phyloP scores from a whole-genome alignment of 2,888 invertebrate species.

The Heliothis peltigera region DNA sequence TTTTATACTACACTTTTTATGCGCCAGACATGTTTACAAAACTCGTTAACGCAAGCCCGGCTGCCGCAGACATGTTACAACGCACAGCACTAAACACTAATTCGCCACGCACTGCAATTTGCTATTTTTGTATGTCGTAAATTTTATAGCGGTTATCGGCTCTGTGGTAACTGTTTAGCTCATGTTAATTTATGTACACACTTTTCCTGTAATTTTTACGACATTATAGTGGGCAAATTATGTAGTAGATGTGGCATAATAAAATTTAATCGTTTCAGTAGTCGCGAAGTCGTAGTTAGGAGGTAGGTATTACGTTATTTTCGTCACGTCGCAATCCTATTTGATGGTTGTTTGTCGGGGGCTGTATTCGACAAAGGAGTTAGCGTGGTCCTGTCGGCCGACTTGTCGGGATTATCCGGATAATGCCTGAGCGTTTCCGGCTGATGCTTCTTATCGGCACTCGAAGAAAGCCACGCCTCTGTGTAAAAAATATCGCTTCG shows the following conservation, averaged over 20 bases:
- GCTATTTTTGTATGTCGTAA: constrained; percentile 61
- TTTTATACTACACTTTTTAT: constrained; percentile 55
- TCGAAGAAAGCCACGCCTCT: constrained; percentile 62
- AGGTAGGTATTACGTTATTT: constrained; percentile 48
- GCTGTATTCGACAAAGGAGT: constrained; percentile 69
- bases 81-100: constrained; percentile 53
- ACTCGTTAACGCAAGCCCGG: constrained; percentile 40
- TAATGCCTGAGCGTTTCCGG: constrained; percentile 75
- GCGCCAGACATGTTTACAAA: constrained; percentile 59
- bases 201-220: constrained; percentile 54
- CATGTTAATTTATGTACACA: constrained; percentile 53
- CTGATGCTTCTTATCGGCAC: constrained; percentile 72
- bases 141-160: constrained; percentile 55
- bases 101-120: constrained; percentile 48
- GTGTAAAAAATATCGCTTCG: constrained; percentile 70
- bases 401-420: constrained; percentile 82
- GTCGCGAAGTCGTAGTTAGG: constrained; percentile 31
- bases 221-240: constrained; percentile 44
- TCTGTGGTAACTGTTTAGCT: constrained; percentile 53
- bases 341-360: constrained; percentile 66
- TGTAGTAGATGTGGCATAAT: constrained; percentile 30
- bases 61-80: constrained; percentile 41
- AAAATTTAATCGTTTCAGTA: constrained; percentile 37
- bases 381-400: constrained; percentile 69
- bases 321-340: constrained; percentile 61